Evolutionary conservation across 2,797 vertebrate genomes (phyloP), one percentile per base, ranked within the genome.

Genomic region (Poecilia velifera): DNA sequence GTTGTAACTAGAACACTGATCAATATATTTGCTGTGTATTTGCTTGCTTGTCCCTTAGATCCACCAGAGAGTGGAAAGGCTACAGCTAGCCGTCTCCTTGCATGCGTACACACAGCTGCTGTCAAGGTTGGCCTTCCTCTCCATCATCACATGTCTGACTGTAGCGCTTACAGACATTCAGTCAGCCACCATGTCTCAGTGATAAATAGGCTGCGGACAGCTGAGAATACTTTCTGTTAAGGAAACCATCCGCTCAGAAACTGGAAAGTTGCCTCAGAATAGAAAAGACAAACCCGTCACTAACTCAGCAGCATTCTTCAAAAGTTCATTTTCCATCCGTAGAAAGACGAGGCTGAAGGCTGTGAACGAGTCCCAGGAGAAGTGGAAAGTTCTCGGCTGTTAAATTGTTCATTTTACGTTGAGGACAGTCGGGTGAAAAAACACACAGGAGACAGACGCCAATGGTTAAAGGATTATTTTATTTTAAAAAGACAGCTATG

Each of bases 191-290:
- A 72, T 79, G 89, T 83, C 80, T 86, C 55, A 20, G 86, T 92
- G 92, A 93, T 93, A 88, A 92, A 93, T 93, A 87, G 93, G 72
- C 89, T 88, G 90, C 0, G 57, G 91, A 93, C 93, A 93, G 91
- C 90, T 86, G 78, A 84, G 88, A 93, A 84, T 82, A 84, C 80
- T 89, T 87, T 91, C 92, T 91, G 90, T 91, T 86, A 92, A 83
- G 89, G 76, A 76, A 87, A 91, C 82, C 55, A 88, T 73, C 77
- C 18, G 46, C 46, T 28, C 73, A 79, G 83, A 80, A 39, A 86
- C 72, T 80, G 83, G 84, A 88, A 89, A 87, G 88, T 84, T 82
- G 51, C 68, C 74, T 86, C 77, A 55, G 78, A 84, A 83, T 55
- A 79, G 81, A 85, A 83, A 84, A 49, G 68, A 86, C 34, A 74